phyloP scores from a whole-genome alignment of 2,797 vertebrate species.

The Eidolon dupreanum region DNA sequence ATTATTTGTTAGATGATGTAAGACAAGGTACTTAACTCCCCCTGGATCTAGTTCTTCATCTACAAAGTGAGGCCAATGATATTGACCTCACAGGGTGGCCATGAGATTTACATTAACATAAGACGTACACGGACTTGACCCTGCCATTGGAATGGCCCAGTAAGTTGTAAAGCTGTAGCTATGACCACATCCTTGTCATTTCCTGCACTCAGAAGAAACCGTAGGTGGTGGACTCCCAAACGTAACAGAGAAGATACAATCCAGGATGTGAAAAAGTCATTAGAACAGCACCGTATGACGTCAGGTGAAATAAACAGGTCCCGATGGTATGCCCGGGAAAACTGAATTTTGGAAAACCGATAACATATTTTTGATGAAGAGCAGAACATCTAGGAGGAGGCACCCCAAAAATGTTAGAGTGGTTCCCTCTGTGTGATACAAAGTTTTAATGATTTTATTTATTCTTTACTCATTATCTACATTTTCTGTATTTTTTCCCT shows the following conservation, averaged over 20 bases:
- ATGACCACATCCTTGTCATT: neutral
- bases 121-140: neutral
- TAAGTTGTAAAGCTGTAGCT: neutral
- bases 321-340: neutral
- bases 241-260: neutral
- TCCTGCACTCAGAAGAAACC: neutral
- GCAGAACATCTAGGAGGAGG: neutral
- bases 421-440: neutral
- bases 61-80: neutral
- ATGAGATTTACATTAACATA: neutral
- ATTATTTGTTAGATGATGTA: neutral
- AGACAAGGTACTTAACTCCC: neutral
- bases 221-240: neutral
- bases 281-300: fast-evolving
- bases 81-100: neutral
- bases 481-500: neutral
- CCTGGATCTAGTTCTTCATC: neutral
- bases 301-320: neutral
- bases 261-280: neutral
- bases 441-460: neutral
- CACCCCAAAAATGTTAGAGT: neutral
- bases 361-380: neutral
- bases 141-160: fast-evolving
- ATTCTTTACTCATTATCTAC: neutral
- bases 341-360: neutral